Percentiles rank a stretch among this genome's conserved stretches.
Evolutionary conservation across 2,888 invertebrate species (phyloP).

Genomic region (Silvanus unidentatus): DNA sequence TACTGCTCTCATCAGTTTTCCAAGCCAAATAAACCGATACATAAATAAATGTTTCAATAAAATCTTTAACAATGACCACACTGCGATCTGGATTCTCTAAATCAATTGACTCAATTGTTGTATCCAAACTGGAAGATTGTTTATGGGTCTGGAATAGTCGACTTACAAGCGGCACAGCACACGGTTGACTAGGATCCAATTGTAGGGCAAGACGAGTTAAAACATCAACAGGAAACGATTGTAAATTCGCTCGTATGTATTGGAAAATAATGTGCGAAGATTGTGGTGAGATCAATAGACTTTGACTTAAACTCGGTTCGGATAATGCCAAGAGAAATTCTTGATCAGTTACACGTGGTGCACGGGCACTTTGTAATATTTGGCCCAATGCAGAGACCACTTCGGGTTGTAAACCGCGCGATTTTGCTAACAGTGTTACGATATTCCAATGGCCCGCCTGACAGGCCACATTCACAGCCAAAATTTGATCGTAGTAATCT

Average conservation of each 20-base stretch:
- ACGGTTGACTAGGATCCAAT: slow-evolving; percentile 58
- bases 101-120: slow-evolving; percentile 49
- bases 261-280: slow-evolving; percentile 37
- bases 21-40: slow-evolving; percentile 46
- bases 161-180: slow-evolving; percentile 46
- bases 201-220: slow-evolving; percentile 50
- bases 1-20: slow-evolving; percentile 37
- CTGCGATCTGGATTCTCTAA: slow-evolving; percentile 36
- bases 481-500: slow-evolving; percentile 58
- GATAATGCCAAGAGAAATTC: slow-evolving; percentile 41
- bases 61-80: slow-evolving; percentile 41
- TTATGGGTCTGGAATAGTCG: slow-evolving; percentile 37
- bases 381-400: slow-evolving; percentile 53
- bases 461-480: slow-evolving; percentile 58
- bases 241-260: slow-evolving; percentile 36
- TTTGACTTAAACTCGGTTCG: slow-evolving; percentile 42
- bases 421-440: slow-evolving; percentile 47
- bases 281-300: slow-evolving; percentile 37
- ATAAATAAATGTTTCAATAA: slow-evolving; percentile 50
- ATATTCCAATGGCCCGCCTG: slow-evolving; percentile 59
- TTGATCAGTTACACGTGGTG: slow-evolving; percentile 32
- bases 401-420: slow-evolving; percentile 53
- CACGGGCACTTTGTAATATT: slow-evolving; percentile 42
- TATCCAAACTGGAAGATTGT: slow-evolving; percentile 47
- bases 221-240: slow-evolving; percentile 35